Percentiles rank a stretch among this genome's conserved stretches.
These are phyloP conservation scores for Steinernema scapterisci DNA, from an alignment of 2,888 invertebrate species.

Conservation along the genomic window DNA sequence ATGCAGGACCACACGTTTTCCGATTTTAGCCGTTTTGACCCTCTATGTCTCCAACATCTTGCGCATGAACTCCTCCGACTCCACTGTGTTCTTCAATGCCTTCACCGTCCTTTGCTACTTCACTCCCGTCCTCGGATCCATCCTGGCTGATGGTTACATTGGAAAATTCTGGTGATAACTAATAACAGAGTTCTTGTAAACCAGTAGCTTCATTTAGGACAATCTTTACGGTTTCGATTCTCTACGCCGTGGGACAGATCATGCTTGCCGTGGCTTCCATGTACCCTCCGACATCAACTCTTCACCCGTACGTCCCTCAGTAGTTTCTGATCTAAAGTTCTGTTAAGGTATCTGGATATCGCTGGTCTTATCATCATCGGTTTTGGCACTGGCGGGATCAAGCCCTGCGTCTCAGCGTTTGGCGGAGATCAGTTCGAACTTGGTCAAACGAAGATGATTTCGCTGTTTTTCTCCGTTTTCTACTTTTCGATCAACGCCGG, in stretches of 20 bases:
- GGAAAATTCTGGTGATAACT: constrained; percentile 79
- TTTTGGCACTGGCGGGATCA: constrained; percentile 71
- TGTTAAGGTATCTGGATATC: constrained; percentile 56
- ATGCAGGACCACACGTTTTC: not conserved
- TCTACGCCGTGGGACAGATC: constrained; percentile 84
- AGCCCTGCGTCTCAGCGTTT: constrained; percentile 71
- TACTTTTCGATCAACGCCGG: constrained; percentile 91
- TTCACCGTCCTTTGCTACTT: constrained; percentile 89
- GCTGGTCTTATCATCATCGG: constrained; percentile 69
- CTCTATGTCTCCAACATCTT: constrained; percentile 16
- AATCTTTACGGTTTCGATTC: constrained; percentile 84
- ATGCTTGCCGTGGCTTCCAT: constrained; percentile 75
- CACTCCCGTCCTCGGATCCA: constrained; percentile 86
- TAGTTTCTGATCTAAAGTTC: not conserved
- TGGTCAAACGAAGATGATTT: constrained; percentile 74
- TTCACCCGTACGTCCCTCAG: constrained; percentile 57
- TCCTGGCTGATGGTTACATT: constrained; percentile 88
- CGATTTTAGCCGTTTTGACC: constrained; percentile 14
- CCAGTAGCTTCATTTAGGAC: too few species aligned
- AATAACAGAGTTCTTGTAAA: not conserved
- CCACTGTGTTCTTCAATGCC: constrained; percentile 86
- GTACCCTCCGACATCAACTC: constrained; percentile 58
- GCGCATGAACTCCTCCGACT: not conserved
- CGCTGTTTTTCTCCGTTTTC: constrained; percentile 90
- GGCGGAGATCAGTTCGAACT: constrained; percentile 71